Evolutionary conservation across 2,797 vertebrate species (phyloP).

Genomic region (Silurus lanzhouensis): DNA sequence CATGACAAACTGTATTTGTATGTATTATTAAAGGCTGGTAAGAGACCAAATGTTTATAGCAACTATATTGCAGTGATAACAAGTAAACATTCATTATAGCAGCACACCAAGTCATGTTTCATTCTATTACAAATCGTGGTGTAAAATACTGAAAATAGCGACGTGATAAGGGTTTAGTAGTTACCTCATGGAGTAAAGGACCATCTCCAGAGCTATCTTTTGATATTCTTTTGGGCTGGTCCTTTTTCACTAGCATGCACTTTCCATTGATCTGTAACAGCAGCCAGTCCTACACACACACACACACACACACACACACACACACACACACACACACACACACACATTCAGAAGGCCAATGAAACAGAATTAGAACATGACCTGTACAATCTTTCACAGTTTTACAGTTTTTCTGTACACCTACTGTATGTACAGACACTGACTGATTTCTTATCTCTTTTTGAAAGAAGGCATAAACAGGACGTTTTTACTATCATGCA

Average conservation of each 20-base stretch:
- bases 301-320: conserved; percentile 9
- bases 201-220: conserved; percentile 3
- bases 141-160: background rate
- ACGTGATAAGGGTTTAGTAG: background rate
- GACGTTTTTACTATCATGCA: background rate
- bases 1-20: background rate
- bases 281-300: conserved; percentile 38
- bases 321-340: conserved; percentile 1
- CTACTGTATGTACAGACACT: background rate
- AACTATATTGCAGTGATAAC: background rate
- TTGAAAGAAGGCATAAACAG: background rate
- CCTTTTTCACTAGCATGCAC: conserved; percentile 2
- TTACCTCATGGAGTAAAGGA: background rate
- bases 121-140: background rate
- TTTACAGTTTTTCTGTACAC: background rate
- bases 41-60: background rate
- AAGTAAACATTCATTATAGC: background rate
- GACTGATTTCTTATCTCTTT: no score
- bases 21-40: background rate
- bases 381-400: no score
- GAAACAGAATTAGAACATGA: background rate
- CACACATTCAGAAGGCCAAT: background rate
- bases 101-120: background rate
- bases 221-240: no score
- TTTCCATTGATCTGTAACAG: conserved; percentile 36